Evolutionary conservation across 1,140 invertebrate genomes (phyloP), one percentile per base, ranked within the genome.

Genomic region (Brachystomella parvula): DNA sequence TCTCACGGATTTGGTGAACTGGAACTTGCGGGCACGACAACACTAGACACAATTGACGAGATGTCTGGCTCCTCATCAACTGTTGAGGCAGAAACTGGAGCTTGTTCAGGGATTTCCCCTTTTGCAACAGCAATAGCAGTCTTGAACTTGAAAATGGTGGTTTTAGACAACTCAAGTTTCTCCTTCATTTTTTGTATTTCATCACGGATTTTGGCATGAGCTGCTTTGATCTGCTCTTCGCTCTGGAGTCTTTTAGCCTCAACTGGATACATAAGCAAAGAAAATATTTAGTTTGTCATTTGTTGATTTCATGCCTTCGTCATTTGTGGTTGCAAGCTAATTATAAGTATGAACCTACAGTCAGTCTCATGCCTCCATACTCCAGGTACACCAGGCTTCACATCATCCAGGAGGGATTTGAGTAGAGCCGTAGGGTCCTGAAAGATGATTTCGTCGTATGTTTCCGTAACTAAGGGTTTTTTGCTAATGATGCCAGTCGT

Each of bases 381-480:
- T 15, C 49, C 49, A 24, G 12, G 12, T 6, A 24, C 24, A 6
- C 12, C 12, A 26, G 49, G 88, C 75, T 89, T 87, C 0, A 87
- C 84, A 68, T 82, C 87, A 61, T 84, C 88, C 1, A 98, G 77
- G 29, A 94, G 80, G 76, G 93, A 89, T 74, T 95, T 90, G 92
- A 97, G 96, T 59, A 90, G 81, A 57, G 88, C 86, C 2, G 93
- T 94, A 12, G 95, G 95, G 76, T 98, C 96, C 71, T 85, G 92
- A 77, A 98, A 98, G 1, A 98, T 91, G 64, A 98, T 90, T 83
- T 98, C 95, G 78, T 98, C 95, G 77, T 98, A 98, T 74, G 86
- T 90, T 80, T 98, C 95, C 2, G 91, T 91, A 0, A 96, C 89
- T 0, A 97, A 79, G 47, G 86, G 86, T 71, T 93, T 89, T 69